Evolutionary conservation across 2,113 vertebrate genomes (phyloP).

Genomic region (Rhipidura dahli): DNA sequence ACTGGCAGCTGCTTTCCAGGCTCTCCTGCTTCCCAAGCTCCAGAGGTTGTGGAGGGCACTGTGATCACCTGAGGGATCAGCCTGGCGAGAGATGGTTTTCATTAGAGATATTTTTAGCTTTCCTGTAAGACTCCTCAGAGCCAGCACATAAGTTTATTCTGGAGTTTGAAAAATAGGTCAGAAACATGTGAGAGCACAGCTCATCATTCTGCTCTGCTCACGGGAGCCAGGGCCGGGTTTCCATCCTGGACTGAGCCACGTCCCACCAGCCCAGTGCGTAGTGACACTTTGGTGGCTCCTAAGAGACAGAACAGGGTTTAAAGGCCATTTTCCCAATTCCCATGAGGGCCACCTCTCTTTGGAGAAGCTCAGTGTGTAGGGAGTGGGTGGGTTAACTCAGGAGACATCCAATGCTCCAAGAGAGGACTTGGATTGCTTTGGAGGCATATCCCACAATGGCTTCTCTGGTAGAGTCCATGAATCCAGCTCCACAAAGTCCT

Average conservation of each 20-base stretch:
- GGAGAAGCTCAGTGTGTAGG: background rate
- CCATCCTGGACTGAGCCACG: background rate
- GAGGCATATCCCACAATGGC: background rate
- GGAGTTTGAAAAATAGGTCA: background rate
- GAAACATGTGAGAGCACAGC: background rate
- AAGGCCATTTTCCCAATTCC: background rate
- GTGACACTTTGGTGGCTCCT: background rate
- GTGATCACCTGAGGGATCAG: background rate
- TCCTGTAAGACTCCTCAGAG: background rate
- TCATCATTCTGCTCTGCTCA: accelerated
- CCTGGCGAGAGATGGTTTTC: background rate
- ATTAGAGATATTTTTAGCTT: background rate
- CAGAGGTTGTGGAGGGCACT: background rate
- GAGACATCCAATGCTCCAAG: accelerated
- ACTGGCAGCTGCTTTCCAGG: background rate
- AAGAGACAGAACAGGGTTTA: background rate
- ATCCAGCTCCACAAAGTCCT: background rate
- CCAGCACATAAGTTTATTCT: background rate
- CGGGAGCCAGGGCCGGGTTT: background rate
- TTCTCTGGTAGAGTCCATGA: background rate
- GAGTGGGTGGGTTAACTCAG: background rate
- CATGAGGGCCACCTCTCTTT: accelerated
- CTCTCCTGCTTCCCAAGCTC: background rate
- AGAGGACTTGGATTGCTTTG: background rate
- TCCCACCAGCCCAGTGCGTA: accelerated